Evolutionary conservation across 2,797 vertebrate genomes (phyloP).

Genomic region (Sarcoramphus papa): DNA sequence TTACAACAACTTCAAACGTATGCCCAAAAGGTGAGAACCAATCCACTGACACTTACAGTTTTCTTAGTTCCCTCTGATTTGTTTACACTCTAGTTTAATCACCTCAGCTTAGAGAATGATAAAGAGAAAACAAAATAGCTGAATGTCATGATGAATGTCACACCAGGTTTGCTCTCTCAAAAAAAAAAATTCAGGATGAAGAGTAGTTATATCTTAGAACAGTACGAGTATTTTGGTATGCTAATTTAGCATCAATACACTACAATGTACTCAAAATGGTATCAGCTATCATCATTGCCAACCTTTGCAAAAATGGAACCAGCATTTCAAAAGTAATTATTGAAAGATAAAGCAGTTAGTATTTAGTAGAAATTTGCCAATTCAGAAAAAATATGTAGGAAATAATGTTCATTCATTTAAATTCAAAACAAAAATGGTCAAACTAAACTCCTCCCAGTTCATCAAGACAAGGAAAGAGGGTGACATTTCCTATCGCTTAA

Average conservation of each 20-base stretch:
- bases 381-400: not conserved
- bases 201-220: not conserved
- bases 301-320: not conserved
- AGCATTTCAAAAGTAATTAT: not conserved
- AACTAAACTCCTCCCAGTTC: not conserved
- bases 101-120: not conserved
- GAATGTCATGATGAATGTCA: not conserved
- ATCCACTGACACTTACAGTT: not conserved
- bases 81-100: not conserved
- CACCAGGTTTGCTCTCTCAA: not conserved
- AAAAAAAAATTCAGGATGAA: not conserved
- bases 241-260: not conserved
- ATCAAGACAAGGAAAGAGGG: not conserved
- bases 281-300: not conserved
- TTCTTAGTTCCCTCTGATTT: not conserved
- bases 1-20: not conserved
- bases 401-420: not conserved
- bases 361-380: not conserved
- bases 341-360: not conserved
- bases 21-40: not conserved
- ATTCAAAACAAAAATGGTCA: not conserved
- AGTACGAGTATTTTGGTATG: not conserved
- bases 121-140: not conserved
- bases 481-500: not conserved
- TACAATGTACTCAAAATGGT: not conserved